These are phyloP conservation scores for Tachysurus fulvidraco DNA, from an alignment of 2,113 vertebrate genomes.

Conservation along the genomic window DNA sequence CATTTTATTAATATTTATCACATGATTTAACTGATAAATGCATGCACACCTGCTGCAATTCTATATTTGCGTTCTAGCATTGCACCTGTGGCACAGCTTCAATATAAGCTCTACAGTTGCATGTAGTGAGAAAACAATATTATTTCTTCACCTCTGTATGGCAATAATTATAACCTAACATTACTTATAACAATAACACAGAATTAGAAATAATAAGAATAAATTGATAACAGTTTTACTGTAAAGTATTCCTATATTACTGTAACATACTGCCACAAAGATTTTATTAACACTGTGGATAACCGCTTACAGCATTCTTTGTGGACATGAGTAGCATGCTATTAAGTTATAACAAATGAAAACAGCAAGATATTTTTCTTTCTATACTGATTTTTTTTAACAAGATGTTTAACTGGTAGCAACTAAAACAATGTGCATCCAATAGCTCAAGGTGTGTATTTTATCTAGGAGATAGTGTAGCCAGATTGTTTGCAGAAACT, in stretches of 20 bases:
- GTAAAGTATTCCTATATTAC: neutral
- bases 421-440: neutral
- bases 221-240: neutral
- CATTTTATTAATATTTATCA: constrained; percentile 23
- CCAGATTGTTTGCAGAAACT: neutral
- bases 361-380: no score
- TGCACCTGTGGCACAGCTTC: constrained; percentile 12
- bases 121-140: neutral
- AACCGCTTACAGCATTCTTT: neutral
- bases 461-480: neutral
- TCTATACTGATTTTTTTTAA: neutral
- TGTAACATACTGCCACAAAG: no score
- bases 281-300: neutral
- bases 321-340: neutral
- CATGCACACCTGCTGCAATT: neutral
- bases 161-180: neutral
- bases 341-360: neutral
- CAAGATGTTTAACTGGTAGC: neutral
- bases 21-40: neutral
- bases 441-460: neutral
- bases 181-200: neutral
- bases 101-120: neutral
- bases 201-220: neutral
- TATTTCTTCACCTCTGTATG: no score
- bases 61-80: neutral